A percentile compares a stretch with the other conserved stretches of the same genome.
phyloP scores from a whole-genome alignment of 2,888 invertebrate species.

The Dichetophora obliterata region DNA sequence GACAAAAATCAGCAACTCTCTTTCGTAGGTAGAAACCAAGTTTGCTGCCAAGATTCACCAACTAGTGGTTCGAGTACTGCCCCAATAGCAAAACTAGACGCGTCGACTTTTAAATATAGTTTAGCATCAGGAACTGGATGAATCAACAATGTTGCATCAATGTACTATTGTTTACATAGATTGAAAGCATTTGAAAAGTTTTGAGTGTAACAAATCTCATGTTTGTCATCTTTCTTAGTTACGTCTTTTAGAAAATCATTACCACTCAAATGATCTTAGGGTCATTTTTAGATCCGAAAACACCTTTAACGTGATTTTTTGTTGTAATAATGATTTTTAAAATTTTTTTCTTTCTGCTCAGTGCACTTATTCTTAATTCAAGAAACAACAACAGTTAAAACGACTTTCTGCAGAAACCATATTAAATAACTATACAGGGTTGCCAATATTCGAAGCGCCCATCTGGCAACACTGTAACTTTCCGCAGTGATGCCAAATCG shows the following conservation, averaged over 20 bases:
- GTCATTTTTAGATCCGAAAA: too few relatives aligned
- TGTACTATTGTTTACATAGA: not conserved
- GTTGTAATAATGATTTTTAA: too few relatives aligned
- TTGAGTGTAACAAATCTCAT: constrained; percentile 14
- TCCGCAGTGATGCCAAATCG: too few relatives aligned
- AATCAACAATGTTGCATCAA: not conserved
- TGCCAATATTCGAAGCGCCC: too few relatives aligned
- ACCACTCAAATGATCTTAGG: too few relatives aligned
- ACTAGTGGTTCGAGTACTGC: constrained; percentile 15
- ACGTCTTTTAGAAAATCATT: not conserved
- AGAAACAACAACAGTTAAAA: too few relatives aligned
- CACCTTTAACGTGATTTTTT: too few relatives aligned
- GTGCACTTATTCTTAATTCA: too few relatives aligned
- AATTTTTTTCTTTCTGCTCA: too few relatives aligned
- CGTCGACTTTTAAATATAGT: constrained; percentile 1
- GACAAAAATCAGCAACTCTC: not conserved
- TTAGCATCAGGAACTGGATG: constrained; percentile 9
- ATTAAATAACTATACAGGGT: too few relatives aligned
- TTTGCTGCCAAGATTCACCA: constrained; percentile 1
- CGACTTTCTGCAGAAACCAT: too few relatives aligned
- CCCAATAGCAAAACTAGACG: constrained; percentile 8
- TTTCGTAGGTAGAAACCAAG: constrained; percentile 17
- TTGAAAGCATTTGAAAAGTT: not conserved
- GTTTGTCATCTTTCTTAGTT: constrained; percentile 5
- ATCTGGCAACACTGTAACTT: too few relatives aligned